Base-by-base conservation (phyloP, 2,888 invertebrate genomes). In the Theodoxus fluviatilis region DNA sequence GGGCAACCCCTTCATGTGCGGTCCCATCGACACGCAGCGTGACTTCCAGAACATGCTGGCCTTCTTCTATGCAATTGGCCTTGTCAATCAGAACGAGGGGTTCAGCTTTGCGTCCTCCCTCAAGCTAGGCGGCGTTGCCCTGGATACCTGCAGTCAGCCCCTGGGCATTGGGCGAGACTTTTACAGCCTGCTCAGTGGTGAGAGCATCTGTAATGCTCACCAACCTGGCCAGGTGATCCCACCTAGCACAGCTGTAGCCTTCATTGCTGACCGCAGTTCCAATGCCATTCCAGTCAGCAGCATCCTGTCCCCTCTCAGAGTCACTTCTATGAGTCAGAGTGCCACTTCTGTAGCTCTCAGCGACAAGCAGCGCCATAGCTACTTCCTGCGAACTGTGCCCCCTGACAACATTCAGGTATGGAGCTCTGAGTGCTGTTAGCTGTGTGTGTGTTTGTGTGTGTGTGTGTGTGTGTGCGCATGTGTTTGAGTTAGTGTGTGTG, bases 11-110 rank as follows among this genome's bases (percentile, higher is more conserved):
- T 83, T 85, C 69, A 75, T 79, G 3, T 88, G 88, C 78, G 88
- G 88, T 6, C 71, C 74, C 2, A 80, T 87, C 52, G 79, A 83
- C 68, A 81, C 83, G 0, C 78, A 78, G 22, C n/a, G 76, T 7
- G 79, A 84, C 43, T 84, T 88, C 74, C 86, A 87, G 73, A 83
- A 84, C 66, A 75, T 88, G 67, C 80, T 87, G 61, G 88, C 88
- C 1, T 84, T 88, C 67, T 84, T 85, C 70, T 88, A 84, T 75
- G 88, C 88, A 6, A 81, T 88, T 28, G 82, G 86, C 43, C 57
- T 67, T 15, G 82, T 88, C 33, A 88, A 88, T 75, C 72, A 75
- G 18, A 85, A 87, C 66, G 43, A 43, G 1, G 76, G 78, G 55
- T 68, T 69, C 4, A 69, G 73, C 9, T 75, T 79, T 49, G 76